Percentiles rank a stretch among this genome's conserved stretches.
Conservation (phyloP, 2,113 vertebrate genomes). For the Myxocyprinus asiaticus region DNA sequence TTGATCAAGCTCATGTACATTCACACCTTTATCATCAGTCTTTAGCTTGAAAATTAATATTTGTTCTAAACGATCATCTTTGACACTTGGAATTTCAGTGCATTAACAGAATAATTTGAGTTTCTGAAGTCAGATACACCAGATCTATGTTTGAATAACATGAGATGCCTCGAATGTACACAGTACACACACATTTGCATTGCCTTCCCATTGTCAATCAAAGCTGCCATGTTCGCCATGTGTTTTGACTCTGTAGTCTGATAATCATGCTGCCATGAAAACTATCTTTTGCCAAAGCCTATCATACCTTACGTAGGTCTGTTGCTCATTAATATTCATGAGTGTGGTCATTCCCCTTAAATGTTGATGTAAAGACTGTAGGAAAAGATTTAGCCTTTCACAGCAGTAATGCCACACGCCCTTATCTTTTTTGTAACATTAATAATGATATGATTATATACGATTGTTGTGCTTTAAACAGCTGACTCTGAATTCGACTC, state of each 20-base stretch:
- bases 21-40: no score
- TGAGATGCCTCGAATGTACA: constrained; percentile 1
- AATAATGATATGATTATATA: not conserved
- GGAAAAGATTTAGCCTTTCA: not conserved
- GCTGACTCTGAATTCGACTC: not conserved
- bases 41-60: not conserved
- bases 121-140: not conserved
- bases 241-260: not conserved
- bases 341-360: not conserved
- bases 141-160: not conserved
- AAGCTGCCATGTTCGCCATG: constrained; percentile 11
- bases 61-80: not conserved
- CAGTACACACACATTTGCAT: constrained; percentile 17
- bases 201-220: constrained; percentile 6
- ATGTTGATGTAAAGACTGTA: no score
- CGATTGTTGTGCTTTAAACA: constrained; percentile 5
- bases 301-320: not conserved
- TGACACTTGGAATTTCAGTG: no score
- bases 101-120: not conserved
- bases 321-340: constrained; percentile 24
- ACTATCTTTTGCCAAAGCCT: constrained; percentile 16
- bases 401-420: not conserved
- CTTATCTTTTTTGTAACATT: not conserved
- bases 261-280: constrained; percentile 2
- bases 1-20: not conserved